phyloP scores from a whole-genome alignment of 2,113 vertebrate genomes.

The Blennius ocellaris region DNA sequence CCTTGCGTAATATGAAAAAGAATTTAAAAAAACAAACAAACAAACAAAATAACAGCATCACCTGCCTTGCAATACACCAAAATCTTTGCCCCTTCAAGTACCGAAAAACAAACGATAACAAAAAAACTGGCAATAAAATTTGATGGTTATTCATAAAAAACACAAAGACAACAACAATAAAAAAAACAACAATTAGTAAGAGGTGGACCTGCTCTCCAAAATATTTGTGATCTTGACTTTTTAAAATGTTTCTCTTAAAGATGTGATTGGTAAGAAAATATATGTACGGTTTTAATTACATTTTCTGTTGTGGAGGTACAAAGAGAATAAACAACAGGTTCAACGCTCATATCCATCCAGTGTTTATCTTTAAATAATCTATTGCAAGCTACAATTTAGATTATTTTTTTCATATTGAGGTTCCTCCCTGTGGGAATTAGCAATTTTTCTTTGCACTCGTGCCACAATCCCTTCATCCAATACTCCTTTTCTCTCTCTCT shows the following conservation, averaged over 20 bases:
- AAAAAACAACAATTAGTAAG: neutral
- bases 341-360: neutral
- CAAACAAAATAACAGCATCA: too few species aligned
- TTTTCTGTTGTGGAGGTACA: neutral
- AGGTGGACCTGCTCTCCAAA: neutral
- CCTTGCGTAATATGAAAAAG: too few species aligned
- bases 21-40: too few species aligned
- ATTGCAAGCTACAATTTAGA: neutral
- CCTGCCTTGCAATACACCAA: too few species aligned
- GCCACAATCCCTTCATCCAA: slow-evolving; percentile 21
- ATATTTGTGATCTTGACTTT: neutral
- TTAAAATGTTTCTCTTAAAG: neutral
- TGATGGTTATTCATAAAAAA: too few species aligned
- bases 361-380: neutral
- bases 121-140: too few species aligned
- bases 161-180: too few species aligned
- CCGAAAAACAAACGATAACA: too few species aligned
- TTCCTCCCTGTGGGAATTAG: neutral
- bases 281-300: neutral
- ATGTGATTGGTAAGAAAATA: neutral
- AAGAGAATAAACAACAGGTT: neutral
- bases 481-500: slow-evolving; percentile 45
- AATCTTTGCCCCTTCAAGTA: too few species aligned
- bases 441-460: slow-evolving; percentile 1
- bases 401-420: slow-evolving; percentile 5